phyloP scores from a whole-genome alignment of 2,888 invertebrate species.

The Drosophila testacea region DNA sequence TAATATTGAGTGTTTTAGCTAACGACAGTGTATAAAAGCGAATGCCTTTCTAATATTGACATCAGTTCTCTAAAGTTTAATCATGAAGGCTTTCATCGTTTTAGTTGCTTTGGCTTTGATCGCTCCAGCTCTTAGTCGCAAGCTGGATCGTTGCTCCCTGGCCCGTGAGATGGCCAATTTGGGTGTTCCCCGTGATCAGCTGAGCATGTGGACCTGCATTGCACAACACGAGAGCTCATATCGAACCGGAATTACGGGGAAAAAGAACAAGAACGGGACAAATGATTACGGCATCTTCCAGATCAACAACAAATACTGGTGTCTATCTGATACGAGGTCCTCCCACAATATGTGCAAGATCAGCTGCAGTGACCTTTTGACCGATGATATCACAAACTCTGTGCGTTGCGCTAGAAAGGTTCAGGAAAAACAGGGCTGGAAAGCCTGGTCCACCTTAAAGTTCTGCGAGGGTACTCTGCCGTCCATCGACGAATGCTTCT shows the following conservation, averaged over 20 bases:
- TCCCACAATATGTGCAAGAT: slow-evolving; percentile 75
- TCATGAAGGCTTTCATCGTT: slow-evolving; percentile 49
- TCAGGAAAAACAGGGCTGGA: slow-evolving; percentile 71
- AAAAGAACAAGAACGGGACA: slow-evolving; percentile 85
- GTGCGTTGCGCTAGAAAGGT: slow-evolving; percentile 76
- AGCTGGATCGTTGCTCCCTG: slow-evolving; percentile 68
- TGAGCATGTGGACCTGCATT: slow-evolving; percentile 71
- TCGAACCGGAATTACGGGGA: slow-evolving; percentile 85
- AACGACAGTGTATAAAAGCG: slow-evolving; percentile 36
- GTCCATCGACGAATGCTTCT: slow-evolving; percentile 65
- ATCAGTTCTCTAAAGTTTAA: slow-evolving; percentile 39
- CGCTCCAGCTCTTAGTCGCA: slow-evolving; percentile 59
- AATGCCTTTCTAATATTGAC: neutral
- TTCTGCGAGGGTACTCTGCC: slow-evolving; percentile 68
- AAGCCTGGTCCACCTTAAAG: slow-evolving; percentile 79
- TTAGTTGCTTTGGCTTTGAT: slow-evolving; percentile 53
- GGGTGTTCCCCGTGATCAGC: slow-evolving; percentile 65
- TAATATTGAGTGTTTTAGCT: slow-evolving; percentile 9
- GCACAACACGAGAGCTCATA: slow-evolving; percentile 74
- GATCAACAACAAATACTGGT: slow-evolving; percentile 83
- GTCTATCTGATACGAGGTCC: slow-evolving; percentile 62
- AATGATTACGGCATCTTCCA: slow-evolving; percentile 84
- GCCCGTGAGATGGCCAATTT: slow-evolving; percentile 68
- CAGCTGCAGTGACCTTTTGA: slow-evolving; percentile 70
- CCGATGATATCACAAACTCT: slow-evolving; percentile 73